Evolutionary conservation across 2,888 invertebrate genomes (phyloP).

Genomic region (Drosophila kambysellisi): DNA sequence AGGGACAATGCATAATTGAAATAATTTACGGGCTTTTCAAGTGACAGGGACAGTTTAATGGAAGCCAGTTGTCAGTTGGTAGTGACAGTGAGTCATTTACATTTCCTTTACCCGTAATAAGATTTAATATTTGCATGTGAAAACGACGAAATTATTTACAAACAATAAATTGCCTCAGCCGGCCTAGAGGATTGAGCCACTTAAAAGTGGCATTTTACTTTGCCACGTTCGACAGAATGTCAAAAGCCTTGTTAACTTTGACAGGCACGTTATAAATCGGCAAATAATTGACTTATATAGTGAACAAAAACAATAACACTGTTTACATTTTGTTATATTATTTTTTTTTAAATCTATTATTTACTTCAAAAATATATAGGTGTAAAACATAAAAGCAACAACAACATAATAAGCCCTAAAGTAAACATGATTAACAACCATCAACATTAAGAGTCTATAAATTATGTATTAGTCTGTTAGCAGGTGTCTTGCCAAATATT

Average conservation of each 20-base stretch:
- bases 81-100: constrained; percentile 9
- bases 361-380: too few species aligned
- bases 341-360: neutral
- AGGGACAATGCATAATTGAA: constrained; percentile 27
- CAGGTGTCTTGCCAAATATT: neutral
- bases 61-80: constrained; percentile 20
- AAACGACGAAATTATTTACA: constrained; percentile 1
- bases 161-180: neutral
- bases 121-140: neutral
- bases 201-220: neutral
- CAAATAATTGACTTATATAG: neutral
- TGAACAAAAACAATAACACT: neutral
- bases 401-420: neutral
- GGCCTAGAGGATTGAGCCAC: neutral
- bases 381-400: neutral
- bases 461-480: constrained; percentile 6
- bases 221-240: neutral
- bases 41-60: constrained; percentile 48
- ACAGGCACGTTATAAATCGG: neutral
- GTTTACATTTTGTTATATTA: neutral
- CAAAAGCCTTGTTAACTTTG: neutral
- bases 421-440: constrained; percentile 41
- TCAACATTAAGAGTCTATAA: neutral
- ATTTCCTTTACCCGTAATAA: neutral
- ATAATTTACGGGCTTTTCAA: constrained; percentile 21